Evolutionary conservation across 2,888 invertebrate species (phyloP), one percentile per base, ranked within the genome.

Genomic region (Ormia ochracea): DNA sequence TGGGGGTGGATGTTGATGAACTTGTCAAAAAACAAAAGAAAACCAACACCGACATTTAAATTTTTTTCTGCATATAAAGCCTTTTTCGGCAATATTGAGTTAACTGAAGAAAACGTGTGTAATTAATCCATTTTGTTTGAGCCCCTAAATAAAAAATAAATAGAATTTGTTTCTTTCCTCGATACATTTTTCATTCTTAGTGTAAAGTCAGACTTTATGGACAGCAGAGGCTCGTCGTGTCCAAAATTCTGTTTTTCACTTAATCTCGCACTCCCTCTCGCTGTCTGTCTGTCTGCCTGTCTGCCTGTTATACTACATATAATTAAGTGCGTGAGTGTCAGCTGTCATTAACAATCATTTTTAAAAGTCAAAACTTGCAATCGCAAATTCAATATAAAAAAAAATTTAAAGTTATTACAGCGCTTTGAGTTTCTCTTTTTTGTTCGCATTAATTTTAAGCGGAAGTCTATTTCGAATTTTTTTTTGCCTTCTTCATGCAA

Each of bases 271-370:
- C n/a, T n/a, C n/a, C n/a, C n/a, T n/a, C n/a, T n/a, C n/a, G n/a
- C n/a, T n/a, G n/a, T n/a, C n/a, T n/a, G n/a, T n/a, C n/a, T n/a
- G n/a, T n/a, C n/a, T n/a, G n/a, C n/a, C n/a, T n/a, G n/a, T n/a
- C n/a, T n/a, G n/a, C n/a, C n/a, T n/a, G n/a, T n/a, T n/a, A n/a
- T n/a, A n/a, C n/a, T n/a, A n/a, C n/a, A n/a, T n/a, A n/a, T n/a
- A n/a, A n/a, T n/a, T n/a, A n/a, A 58, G 38, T 66, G 74, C 74
- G 65, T 74, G 74, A 74, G 65, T 74, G 66, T 66, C 58, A 41
- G 19, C 10, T 41, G 66, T 58, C 66, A 61, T 36, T 65, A 72
- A 56, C 14, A 23, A 59, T 58, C n/a, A 65, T 43, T 12, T 41
- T 41, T 41, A 6, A 36, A 10, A 50, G 17, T 31, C 17, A 23